Evolutionary conservation across 2,888 invertebrate species (phyloP), one percentile per base, ranked within the genome.

Genomic region (Seira ritae): DNA sequence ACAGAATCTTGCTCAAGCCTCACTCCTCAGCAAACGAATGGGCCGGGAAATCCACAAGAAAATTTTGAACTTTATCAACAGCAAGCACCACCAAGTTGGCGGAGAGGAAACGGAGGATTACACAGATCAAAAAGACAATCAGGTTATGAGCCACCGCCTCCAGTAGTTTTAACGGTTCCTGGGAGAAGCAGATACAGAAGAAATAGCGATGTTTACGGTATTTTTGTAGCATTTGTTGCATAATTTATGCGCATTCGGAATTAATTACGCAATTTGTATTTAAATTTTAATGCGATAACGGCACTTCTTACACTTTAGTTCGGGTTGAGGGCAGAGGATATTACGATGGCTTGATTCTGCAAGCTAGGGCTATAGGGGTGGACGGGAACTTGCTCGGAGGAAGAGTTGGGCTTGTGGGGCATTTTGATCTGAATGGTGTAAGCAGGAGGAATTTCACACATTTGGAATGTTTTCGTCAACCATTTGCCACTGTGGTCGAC

Each of bases 1-100:
- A 85, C 87, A 42, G 86, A 87, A 15, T 87, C 87, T 42, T 89
- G 89, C 65, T 77, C 86, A 15, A 88, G 88, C 70, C 77, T 89
- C 46, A 77, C 80, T n/a, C 89, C 89, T 15, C 70, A 86, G 67
- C 84, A 84, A 46, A 37, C 77, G 19, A 81, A 55, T 0, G 70
- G 31, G 31, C 31, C 31, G 2, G 31, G 31, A 31, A 31, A 70
- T 42, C 62, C n/a, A 50, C 60, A 65, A n/a, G 69, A 55, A 23
- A 73, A 69, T 23, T 46, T 74, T 24, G 73, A 80, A 19, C 20
- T 22, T 17, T 31, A 73, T 31, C 70, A 73, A 22, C 67, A 55
- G 42, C 76, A 77, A 46, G 17, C 75, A 65, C 73, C 65, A 17
- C 74, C 74, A 24, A 77, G n/a, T 69, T 81, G 75, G 50, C 68